phyloP scores from a whole-genome alignment of 2,113 vertebrate genomes.

The Beaufortia kweichowensis region DNA sequence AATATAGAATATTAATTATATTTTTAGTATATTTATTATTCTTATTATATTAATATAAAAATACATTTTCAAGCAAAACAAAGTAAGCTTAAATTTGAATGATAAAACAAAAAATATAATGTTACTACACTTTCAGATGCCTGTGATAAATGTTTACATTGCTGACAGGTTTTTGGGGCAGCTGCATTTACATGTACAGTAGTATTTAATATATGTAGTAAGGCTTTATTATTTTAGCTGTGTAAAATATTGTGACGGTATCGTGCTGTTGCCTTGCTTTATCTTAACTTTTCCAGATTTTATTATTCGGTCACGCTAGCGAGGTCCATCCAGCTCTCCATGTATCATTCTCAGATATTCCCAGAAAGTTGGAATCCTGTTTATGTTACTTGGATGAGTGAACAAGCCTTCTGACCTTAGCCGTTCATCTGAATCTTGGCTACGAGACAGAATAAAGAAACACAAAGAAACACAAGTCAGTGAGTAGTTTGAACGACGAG shows the following conservation, averaged over 20 bases:
- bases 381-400: conserved; percentile 12
- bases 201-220: no score
- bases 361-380: conserved; percentile 5
- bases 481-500: no score
- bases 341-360: conserved; percentile 1
- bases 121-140: no score
- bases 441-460: not conserved
- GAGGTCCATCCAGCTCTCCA: not conserved
- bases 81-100: no score
- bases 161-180: not conserved
- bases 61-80: no score
- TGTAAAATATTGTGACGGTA: not conserved
- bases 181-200: not conserved
- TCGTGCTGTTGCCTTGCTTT: conserved; percentile 5
- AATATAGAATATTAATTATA: no score
- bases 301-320: not conserved
- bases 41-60: no score
- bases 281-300: conserved; percentile 11
- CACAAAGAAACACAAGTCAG: no score
- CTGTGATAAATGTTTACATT: no score
- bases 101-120: no score
- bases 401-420: conserved; percentile 8
- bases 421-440: conserved; percentile 15
- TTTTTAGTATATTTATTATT: no score
- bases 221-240: no score